Base-by-base conservation (phyloP, 2,888 invertebrate species). In the Ennomos quercinarius region DNA sequence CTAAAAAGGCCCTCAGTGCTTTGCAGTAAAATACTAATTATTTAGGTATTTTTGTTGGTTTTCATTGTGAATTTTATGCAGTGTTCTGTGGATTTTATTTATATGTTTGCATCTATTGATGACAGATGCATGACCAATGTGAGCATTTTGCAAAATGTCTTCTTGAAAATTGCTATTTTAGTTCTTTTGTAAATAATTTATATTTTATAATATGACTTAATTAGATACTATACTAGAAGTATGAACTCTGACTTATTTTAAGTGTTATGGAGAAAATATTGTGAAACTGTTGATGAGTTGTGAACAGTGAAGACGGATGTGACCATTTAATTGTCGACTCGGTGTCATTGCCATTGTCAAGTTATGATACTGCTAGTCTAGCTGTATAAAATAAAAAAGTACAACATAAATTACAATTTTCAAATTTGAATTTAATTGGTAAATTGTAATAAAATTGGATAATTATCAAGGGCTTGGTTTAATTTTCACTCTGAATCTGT, bases 401-500 rank as follows among this genome's bases (percentile, higher is more conserved):
- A 57, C 35, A 17, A 17, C 3, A 3, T 17, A 17, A 17, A 17
- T 17, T 17, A 17, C 17, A 54, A 50, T 40, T 43, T 48, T 48
- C 8, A 38, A 45, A 46, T 10, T 44, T 3, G 13, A 47, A 40
- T 53, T 44, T 9, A 66, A 64, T 65, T 57, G 60, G 58, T 65
- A 64, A 68, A 70, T 72, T 53, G 46, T 54, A 38, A 61, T 43
- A 62, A 49, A 53, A 54, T 51, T 51, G 49, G 63, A 27, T 35
- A 37, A 42, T 12, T 17, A 42, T 37, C 17, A 46, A 17, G n/a
- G 9, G 36, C 45, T 34, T 10, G 49, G 45, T 50, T 56, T 67
- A 52, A 49, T 66, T 71, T 77, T 43, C 74, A 76, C 40, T 76
- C 76, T 0, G 77, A 79, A 6, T 74, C 76, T 0, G 75, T 71